Evolutionary conservation across 2,113 vertebrate genomes (phyloP).

Genomic region (Sinocyclocheilus maitianheensis): DNA sequence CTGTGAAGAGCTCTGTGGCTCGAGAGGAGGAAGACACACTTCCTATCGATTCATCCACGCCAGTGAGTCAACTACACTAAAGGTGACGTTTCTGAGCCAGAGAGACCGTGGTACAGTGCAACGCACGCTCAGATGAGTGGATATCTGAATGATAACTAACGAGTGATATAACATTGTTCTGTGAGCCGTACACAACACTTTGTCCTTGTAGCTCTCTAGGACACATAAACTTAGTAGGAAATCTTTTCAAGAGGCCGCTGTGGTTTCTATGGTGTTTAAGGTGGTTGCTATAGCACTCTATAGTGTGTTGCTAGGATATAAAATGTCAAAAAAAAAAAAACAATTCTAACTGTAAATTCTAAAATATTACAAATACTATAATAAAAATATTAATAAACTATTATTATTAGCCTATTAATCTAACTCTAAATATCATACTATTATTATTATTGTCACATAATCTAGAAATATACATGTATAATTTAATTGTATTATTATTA

Average conservation of each 20-base stretch:
- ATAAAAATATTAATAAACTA: too few relatives aligned
- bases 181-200: not conserved
- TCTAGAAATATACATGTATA: too few relatives aligned
- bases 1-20: conserved; percentile 35
- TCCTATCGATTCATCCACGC: conserved; percentile 54
- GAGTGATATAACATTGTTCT: not conserved
- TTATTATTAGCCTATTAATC: too few relatives aligned
- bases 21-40: conserved; percentile 36
- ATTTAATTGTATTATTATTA: too few relatives aligned
- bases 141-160: not conserved
- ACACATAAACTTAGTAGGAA: not conserved
- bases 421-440: too few relatives aligned
- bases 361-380: too few relatives aligned
- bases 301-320: too few relatives aligned
- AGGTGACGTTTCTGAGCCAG: conserved; percentile 43
- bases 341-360: too few relatives aligned
- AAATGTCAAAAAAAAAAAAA: too few relatives aligned
- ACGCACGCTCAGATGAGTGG: not conserved
- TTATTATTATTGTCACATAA: too few relatives aligned
- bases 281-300: too few relatives aligned
- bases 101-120: not conserved
- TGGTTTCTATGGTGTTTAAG: too few relatives aligned
- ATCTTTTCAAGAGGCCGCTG: not conserved
- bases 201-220: not conserved
- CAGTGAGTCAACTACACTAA: conserved; percentile 47